Evolutionary conservation across 2,113 vertebrate species (phyloP).

Genomic region (Actenoides lindsayi): DNA sequence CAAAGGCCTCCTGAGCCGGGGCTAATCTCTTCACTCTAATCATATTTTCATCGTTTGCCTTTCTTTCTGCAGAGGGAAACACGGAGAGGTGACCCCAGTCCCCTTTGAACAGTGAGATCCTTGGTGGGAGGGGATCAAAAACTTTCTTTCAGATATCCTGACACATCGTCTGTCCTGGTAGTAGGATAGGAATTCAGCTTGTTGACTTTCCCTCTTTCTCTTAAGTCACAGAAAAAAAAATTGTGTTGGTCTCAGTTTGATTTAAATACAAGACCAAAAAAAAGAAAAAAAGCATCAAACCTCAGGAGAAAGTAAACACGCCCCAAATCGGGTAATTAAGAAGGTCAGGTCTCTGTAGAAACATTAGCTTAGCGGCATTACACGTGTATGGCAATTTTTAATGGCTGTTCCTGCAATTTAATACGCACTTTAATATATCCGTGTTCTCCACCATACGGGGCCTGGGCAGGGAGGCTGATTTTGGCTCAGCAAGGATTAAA

Average conservation of each 20-base stretch:
- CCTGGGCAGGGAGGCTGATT: not conserved
- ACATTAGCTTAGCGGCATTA: not conserved
- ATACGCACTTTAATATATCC: not conserved
- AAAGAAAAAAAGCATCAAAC: not conserved
- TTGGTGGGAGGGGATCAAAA: not conserved
- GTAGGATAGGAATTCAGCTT: not conserved
- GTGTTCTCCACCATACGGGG: not conserved
- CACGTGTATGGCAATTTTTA: not conserved
- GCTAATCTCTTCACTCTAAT: not conserved
- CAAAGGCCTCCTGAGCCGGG: not conserved
- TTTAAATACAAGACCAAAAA: not conserved
- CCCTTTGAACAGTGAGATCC: not conserved
- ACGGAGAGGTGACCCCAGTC: not conserved
- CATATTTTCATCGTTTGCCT: not conserved
- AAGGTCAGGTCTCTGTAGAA: not conserved
- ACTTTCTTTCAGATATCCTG: not conserved
- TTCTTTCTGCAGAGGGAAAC: not conserved
- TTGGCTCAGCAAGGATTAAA: slow-evolving; percentile 54
- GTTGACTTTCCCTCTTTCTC: not conserved
- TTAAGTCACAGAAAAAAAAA: not conserved
- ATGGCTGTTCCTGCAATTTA: not conserved
- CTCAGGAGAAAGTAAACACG: not conserved
- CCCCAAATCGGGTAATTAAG: not conserved
- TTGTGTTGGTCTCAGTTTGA: rapidly evolving
- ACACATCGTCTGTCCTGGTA: too few species aligned